A percentile compares a stretch with the other conserved stretches of the same genome.
Conservation (phyloP, 1,140 invertebrate genomes). For the Hypothenemus hampei region DNA sequence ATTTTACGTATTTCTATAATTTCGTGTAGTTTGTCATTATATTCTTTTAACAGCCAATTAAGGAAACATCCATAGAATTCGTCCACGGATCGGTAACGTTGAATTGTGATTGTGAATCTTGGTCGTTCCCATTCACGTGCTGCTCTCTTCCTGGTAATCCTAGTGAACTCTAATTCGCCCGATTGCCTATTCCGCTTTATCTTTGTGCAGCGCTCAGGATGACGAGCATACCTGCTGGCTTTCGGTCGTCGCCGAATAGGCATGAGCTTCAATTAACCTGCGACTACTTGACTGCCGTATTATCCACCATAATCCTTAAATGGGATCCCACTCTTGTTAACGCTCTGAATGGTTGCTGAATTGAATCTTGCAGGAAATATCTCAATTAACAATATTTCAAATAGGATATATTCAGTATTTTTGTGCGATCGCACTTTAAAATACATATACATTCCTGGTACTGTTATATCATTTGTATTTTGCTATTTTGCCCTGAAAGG, state of each 20-base stretch:
- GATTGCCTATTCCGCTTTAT: constrained; percentile 44
- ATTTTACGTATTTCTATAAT: too few species aligned
- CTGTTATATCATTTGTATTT: too few species aligned
- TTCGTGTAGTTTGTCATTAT: too few species aligned
- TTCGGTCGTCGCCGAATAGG: constrained; percentile 27
- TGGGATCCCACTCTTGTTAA: constrained; percentile 2
- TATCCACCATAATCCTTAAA: constrained; percentile 17
- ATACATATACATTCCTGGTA: too few species aligned
- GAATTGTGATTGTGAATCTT: constrained; percentile 35
- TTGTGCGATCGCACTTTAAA: too few species aligned
- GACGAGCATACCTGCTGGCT: constrained; percentile 38
- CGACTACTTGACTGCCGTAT: constrained; percentile 25
- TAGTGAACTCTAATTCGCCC: constrained; percentile 41
- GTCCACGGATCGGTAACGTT: constrained; percentile 32
- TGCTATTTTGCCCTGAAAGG: too few species aligned
- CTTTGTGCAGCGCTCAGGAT: constrained; percentile 41
- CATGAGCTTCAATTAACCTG: constrained; percentile 43
- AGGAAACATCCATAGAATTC: constrained; percentile 27
- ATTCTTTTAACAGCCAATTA: constrained; percentile 35
- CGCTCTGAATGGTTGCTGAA: not conserved
- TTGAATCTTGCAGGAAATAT: too few species aligned
- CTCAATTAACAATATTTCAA: too few species aligned
- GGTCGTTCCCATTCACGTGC: constrained; percentile 32
- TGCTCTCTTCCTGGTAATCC: constrained; percentile 45
- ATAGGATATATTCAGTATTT: too few species aligned